Evolutionary conservation across 2,113 vertebrate species (phyloP).

Genomic region (Semnornis frantzii): DNA sequence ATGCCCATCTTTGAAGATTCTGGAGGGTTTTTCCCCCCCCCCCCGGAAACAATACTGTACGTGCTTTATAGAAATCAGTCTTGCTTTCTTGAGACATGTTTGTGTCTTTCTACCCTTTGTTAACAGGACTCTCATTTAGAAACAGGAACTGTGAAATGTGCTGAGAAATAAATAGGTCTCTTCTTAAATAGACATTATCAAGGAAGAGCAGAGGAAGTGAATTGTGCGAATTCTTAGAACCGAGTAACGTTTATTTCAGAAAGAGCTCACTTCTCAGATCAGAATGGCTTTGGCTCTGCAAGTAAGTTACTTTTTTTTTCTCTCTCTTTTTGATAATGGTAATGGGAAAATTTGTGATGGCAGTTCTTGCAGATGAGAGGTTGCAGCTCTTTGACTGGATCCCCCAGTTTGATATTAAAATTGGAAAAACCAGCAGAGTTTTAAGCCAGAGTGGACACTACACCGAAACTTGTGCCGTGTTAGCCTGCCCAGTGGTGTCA

Average conservation of each 20-base stretch:
- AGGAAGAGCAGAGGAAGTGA: conserved; percentile 59
- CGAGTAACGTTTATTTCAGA: background rate
- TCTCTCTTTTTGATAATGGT: background rate
- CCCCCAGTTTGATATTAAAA: background rate
- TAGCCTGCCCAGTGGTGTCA: background rate
- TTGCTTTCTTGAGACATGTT: conserved; percentile 17
- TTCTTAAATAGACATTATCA: conserved; percentile 51
- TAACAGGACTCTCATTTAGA: conserved; percentile 46
- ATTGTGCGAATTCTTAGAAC: conserved; percentile 59
- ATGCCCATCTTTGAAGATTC: background rate
- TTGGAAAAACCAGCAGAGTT: background rate
- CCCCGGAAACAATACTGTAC: background rate
- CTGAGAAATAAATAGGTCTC: conserved; percentile 55
- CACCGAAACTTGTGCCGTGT: background rate
- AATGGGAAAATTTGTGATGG: background rate
- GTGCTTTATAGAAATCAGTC: background rate
- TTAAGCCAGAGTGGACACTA: background rate
- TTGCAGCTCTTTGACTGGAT: background rate
- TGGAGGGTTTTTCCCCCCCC: background rate
- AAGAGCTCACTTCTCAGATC: background rate
- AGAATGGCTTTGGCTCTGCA: conserved; percentile 1
- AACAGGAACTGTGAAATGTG: conserved; percentile 61
- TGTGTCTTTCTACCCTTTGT: conserved; percentile 31
- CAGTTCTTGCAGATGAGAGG: background rate
- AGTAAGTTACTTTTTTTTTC: conserved; percentile 8